These are phyloP conservation scores for Lottia scabra DNA, from an alignment of 2,888 invertebrate genomes.

Conservation along the genomic window DNA sequence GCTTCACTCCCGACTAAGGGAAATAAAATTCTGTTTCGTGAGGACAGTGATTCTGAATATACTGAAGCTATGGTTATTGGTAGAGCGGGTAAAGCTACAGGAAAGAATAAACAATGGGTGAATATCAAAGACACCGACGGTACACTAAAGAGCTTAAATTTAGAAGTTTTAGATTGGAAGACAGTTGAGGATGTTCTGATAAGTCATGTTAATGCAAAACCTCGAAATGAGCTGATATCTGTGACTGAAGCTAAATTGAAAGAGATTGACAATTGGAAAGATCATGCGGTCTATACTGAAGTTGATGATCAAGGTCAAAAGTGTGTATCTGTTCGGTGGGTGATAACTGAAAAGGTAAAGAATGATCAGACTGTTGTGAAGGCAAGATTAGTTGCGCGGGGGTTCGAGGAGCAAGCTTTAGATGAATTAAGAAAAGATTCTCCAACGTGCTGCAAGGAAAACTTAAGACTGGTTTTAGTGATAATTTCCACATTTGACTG, in stretches of 20 bases:
- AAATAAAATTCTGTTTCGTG: neutral
- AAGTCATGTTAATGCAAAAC: too few relatives aligned
- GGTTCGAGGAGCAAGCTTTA: neutral
- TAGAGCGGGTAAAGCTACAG: conserved; percentile 26
- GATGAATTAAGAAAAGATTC: neutral
- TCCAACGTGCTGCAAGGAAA: neutral
- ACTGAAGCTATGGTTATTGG: conserved; percentile 16
- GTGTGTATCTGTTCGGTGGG: conserved; percentile 1
- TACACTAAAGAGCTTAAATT: too few relatives aligned
- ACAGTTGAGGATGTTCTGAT: too few relatives aligned
- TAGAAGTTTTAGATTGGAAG: too few relatives aligned
- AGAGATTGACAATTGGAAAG: too few relatives aligned
- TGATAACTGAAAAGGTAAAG: neutral
- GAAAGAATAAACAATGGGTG: conserved; percentile 27
- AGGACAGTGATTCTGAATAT: too few relatives aligned
- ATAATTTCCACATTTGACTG: neutral
- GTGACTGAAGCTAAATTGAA: too few relatives aligned
- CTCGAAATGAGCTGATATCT: too few relatives aligned
- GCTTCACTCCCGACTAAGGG: neutral
- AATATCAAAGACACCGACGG: conserved; percentile 15
- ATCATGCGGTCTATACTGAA: neutral
- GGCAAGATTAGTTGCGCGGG: neutral
- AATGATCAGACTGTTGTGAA: neutral
- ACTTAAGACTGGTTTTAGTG: neutral
- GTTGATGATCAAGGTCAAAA: neutral